These are phyloP conservation scores for Manis pentadactyla DNA, from an alignment of 2,797 vertebrate species.

Conservation along the genomic window DNA sequence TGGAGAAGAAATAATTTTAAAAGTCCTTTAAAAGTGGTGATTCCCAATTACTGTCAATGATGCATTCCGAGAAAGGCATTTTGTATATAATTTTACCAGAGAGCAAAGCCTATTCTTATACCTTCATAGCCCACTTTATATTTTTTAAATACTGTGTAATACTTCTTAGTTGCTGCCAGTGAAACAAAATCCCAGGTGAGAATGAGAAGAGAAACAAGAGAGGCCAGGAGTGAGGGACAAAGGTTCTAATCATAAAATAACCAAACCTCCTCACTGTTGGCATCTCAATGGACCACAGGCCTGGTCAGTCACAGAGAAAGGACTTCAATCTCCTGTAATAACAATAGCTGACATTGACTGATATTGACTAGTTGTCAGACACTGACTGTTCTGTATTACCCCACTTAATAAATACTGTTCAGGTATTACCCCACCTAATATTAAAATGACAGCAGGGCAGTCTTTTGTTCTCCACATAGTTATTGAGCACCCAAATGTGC, in stretches of 20 bases:
- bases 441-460: background rate
- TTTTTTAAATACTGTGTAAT: conserved; percentile 12
- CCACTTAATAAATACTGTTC: no score
- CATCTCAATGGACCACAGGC: background rate
- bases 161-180: conserved; percentile 16
- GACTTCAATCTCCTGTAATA: background rate
- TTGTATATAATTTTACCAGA: background rate
- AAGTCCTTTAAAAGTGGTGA: background rate
- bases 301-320: background rate
- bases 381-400: background rate
- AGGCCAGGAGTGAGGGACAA: background rate
- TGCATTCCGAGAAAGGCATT: conserved; percentile 10
- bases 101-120: background rate
- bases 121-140: background rate
- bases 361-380: background rate
- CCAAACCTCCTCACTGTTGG: background rate
- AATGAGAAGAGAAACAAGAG: background rate
- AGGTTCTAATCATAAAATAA: background rate
- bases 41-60: background rate
- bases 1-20: background rate
- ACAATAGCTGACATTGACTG: background rate
- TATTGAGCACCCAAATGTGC: background rate
- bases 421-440: background rate
- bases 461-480: conserved; percentile 24
- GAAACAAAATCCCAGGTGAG: background rate